Base-by-base conservation (phyloP, 92 coral and sea anemone genomes). In the Montipora capitata region DNA sequence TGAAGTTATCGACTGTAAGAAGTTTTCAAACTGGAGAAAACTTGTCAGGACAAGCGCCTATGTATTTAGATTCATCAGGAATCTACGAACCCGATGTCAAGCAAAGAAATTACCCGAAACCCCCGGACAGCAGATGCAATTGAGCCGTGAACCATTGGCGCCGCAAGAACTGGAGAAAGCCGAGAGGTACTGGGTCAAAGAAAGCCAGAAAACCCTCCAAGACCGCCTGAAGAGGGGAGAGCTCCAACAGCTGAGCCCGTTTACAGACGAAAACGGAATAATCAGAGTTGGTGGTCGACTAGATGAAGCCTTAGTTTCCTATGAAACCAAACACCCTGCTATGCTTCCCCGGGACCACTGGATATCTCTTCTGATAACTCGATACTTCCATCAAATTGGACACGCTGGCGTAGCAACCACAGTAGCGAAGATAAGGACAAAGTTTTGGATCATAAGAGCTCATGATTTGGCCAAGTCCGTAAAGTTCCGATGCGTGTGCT, bases 251-350 rank as follows among this genome's bases (percentile, higher is more conserved):
- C 72, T 86, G 2, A 86, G 88, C 63, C 91, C 94, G 52, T 92
- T 72, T 83, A 61, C 35, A 38, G 87, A 77, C 68, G 62, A 62
- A 10, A 74, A 40, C 0, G 94, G 90, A 27, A 41, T 90, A 5
- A 11, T 93, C 52, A 72, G 92, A 72, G 92, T 87, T 17, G 94
- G 92, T 70, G 96, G 93, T 67, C 65, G 88, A 79, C 93, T 69
- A 5, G 81, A 80, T 35, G 68, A 84, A 42, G 88, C 93, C 10
- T 63, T 79, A 4, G 85, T 84, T 43, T 88, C 93, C 10, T 92
- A 80, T 57, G 91, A 88, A 51, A 48, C 44, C 63, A 70, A 71
- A 62, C 92, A 81, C 52, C 89, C 91, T 8, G 84, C 87, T 5
- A 38, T 94, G 16, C 86, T 94, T 15, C 94, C 94, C 20, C 49